A percentile compares a stretch with the other conserved stretches of the same genome.
Conservation (phyloP, 2,888 invertebrate genomes). For the Xestia ashworthii region DNA sequence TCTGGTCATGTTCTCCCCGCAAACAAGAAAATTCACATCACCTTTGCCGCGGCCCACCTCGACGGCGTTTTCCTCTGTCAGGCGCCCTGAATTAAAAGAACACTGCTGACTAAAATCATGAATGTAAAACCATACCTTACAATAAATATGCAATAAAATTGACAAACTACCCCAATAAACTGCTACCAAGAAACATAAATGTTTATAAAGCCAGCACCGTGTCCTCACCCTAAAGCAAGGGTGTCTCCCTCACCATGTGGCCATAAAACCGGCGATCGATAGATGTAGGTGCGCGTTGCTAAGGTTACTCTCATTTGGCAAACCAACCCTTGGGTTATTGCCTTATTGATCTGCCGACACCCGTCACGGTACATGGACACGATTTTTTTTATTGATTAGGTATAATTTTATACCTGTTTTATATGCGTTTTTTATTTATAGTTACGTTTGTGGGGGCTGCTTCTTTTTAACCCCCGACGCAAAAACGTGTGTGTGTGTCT, state of each 20-base stretch:
- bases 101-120: neutral
- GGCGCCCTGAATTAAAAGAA: neutral
- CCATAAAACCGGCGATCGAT: constrained; percentile 69
- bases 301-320: constrained; percentile 65
- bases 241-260: constrained; percentile 65
- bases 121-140: neutral
- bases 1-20: too few species aligned
- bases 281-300: constrained; percentile 67
- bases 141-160: constrained; percentile 4
- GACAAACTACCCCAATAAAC: constrained; percentile 1
- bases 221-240: constrained; percentile 55
- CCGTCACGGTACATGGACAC: constrained; percentile 50
- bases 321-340: constrained; percentile 42
- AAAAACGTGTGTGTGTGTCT: too few species aligned
- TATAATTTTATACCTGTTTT: constrained; percentile 25
- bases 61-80: too few species aligned
- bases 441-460: neutral
- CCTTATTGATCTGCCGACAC: constrained; percentile 30
- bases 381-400: constrained; percentile 43
- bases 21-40: too few species aligned
- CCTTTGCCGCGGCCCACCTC: too few species aligned
- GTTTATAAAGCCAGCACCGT: constrained; percentile 9
- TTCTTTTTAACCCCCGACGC: too few species aligned
- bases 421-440: constrained; percentile 7
- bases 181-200: neutral